Conservation (phyloP, 2,797 vertebrate species). For the Dromococcyx pavoninus region DNA sequence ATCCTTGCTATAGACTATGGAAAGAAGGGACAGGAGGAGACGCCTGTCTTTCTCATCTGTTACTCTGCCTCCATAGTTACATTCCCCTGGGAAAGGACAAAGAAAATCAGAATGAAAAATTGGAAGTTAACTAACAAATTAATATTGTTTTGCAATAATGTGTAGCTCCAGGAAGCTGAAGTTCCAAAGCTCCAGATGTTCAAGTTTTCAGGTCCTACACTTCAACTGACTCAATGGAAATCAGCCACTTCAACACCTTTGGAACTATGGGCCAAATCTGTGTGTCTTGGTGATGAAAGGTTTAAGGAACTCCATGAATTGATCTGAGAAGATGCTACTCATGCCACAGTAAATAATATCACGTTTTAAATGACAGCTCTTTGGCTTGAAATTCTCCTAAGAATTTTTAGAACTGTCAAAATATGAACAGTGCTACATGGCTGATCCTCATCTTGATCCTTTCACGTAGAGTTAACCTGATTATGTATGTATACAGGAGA, state of each 20-base stretch:
- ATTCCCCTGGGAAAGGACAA: conserved; percentile 83
- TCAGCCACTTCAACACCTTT: background rate
- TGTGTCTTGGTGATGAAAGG: background rate
- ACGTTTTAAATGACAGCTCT: background rate
- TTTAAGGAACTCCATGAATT: background rate
- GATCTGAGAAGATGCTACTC: background rate
- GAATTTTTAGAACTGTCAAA: background rate
- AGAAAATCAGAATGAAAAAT: background rate
- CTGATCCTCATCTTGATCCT: background rate
- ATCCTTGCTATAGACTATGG: conserved; percentile 86
- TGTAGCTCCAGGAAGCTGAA: background rate
- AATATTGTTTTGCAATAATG: background rate
- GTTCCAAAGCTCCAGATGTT: background rate
- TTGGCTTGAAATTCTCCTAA: background rate
- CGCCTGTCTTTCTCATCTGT: conserved; percentile 95
- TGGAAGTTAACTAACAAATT: background rate
- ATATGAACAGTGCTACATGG: background rate
- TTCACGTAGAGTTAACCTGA: background rate
- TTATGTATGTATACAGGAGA: background rate
- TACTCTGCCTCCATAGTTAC: conserved; percentile 95
- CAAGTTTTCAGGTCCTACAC: background rate
- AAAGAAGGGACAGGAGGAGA: conserved; percentile 89
- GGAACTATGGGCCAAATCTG: background rate
- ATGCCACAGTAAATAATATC: background rate
- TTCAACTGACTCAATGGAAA: background rate